A percentile compares a stretch with the other conserved stretches of the same genome.
Evolutionary conservation across 1,140 invertebrate genomes (phyloP).

Genomic region (Bacillus rossius): DNA sequence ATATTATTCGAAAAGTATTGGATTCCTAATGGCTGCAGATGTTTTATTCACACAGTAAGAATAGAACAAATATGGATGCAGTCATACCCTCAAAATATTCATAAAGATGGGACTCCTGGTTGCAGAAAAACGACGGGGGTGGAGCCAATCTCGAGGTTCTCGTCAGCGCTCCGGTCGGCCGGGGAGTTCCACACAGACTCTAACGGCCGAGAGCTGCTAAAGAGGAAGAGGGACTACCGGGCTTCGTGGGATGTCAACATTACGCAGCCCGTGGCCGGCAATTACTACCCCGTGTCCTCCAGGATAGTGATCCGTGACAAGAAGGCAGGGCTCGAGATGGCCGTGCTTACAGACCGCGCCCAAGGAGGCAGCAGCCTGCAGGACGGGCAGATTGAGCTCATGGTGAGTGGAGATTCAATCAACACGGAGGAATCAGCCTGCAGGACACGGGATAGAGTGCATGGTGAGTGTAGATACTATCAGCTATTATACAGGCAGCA

Average conservation of each 20-base stretch:
- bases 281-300: constrained; percentile 63
- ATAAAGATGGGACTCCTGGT: too few species aligned
- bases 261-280: constrained; percentile 55
- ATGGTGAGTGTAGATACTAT: too few species aligned
- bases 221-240: constrained; percentile 43
- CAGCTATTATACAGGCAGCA: too few species aligned
- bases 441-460: too few species aligned
- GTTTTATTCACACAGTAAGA: too few species aligned
- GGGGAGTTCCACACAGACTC: constrained; percentile 51
- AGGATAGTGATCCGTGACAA: constrained; percentile 45
- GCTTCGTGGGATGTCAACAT: constrained; percentile 46
- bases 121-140: constrained; percentile 48
- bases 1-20: too few species aligned
- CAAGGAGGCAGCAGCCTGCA: constrained; percentile 50
- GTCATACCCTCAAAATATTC: too few species aligned
- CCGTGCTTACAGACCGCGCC: constrained; percentile 52
- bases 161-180: constrained; percentile 41
- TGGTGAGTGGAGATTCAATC: too few species aligned
- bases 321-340: constrained; percentile 37
- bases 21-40: too few species aligned
- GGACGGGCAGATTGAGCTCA: constrained; percentile 40
- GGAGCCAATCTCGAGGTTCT: constrained; percentile 51
- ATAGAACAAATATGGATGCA: too few species aligned
- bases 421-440: too few species aligned
- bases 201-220: constrained; percentile 48